Conservation (phyloP, 2,888 invertebrate species). For the Himalopsyche japonica region DNA sequence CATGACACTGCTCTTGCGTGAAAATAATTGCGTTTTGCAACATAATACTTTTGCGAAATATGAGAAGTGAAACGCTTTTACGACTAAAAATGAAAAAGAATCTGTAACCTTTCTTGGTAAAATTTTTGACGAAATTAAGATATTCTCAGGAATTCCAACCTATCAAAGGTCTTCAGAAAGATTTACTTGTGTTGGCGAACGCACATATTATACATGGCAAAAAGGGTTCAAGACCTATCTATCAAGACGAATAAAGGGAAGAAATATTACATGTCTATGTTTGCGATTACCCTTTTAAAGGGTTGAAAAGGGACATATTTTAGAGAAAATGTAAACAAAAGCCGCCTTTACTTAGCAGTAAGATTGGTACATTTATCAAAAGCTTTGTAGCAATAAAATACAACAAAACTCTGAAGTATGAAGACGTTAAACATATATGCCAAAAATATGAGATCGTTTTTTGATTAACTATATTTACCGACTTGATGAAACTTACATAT, state of each 20-base stretch:
- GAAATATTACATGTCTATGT: neutral
- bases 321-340: neutral
- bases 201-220: neutral
- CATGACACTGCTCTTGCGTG: no score
- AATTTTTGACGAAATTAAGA: neutral
- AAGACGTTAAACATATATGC: neutral
- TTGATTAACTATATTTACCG: no score
- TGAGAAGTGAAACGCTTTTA: no score
- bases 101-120: neutral
- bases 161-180: neutral
- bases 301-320: neutral
- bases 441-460: no score
- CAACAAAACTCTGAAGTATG: neutral
- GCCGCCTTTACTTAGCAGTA: neutral
- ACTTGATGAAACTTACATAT: no score
- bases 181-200: neutral
- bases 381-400: neutral
- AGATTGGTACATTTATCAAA: neutral
- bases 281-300: neutral
- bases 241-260: conserved; percentile 1
- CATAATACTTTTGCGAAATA: no score
- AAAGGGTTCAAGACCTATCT: neutral
- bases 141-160: neutral
- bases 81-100: neutral
- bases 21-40: no score